These are phyloP conservation scores for Podarcis siculus DNA, from an alignment of 2,797 vertebrate genomes.

Conservation along the genomic window DNA sequence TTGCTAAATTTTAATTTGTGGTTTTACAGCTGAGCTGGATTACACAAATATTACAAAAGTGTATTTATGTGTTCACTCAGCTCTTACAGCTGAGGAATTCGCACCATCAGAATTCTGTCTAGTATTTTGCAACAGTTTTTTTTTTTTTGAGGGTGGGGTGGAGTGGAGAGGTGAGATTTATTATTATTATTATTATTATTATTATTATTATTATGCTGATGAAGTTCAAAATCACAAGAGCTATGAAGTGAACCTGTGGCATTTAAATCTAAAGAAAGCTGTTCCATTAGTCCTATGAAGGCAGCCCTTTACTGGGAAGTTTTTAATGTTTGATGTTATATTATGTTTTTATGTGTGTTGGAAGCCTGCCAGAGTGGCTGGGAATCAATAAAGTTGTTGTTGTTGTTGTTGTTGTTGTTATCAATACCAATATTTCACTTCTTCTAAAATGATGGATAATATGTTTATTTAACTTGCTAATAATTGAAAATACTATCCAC, in stretches of 20 bases:
- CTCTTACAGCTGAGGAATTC: constrained; percentile 30
- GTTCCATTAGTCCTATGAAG: constrained; percentile 62
- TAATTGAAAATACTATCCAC: background rate
- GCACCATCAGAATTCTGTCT: constrained; percentile 44
- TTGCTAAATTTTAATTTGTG: constrained; percentile 61
- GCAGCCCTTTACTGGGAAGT: no score
- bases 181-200: no score
- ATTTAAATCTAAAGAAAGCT: constrained; percentile 71
- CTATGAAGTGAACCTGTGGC: constrained; percentile 63
- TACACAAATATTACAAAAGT: constrained; percentile 68
- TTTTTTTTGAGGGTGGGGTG: constrained; percentile 22
- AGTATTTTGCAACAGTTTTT: constrained; percentile 60
- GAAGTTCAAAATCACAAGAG: constrained; percentile 64
- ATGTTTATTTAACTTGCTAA: constrained; percentile 72
- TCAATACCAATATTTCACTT: constrained; percentile 78
- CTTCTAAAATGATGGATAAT: constrained; percentile 76
- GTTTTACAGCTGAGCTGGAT: constrained; percentile 65
- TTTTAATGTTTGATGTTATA: no score
- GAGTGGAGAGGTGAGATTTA: background rate
- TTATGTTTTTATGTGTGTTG: no score
- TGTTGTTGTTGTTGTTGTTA: constrained; percentile 45
- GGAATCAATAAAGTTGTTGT: no score
- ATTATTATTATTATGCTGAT: no score
- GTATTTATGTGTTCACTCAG: constrained; percentile 20
- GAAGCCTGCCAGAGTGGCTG: no score